Evolutionary conservation across 1,140 invertebrate genomes (phyloP).

Genomic region (Apis laboriosa): DNA sequence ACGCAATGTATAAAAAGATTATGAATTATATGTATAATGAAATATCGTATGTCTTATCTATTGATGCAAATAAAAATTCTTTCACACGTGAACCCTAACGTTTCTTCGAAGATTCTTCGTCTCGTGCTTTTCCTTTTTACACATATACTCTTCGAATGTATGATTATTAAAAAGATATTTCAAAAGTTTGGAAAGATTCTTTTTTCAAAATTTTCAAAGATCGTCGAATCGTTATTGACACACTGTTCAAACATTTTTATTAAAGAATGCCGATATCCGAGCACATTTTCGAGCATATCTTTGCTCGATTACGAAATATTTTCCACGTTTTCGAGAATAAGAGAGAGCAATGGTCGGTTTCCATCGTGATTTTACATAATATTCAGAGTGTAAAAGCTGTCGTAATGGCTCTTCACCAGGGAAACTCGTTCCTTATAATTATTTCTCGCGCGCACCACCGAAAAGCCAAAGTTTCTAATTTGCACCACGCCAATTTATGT

Average conservation of each 20-base stretch:
- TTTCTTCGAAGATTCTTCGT: neutral
- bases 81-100: neutral
- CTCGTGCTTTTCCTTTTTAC: neutral
- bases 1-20: neutral
- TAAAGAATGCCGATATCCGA: no score
- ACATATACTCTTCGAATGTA: no score
- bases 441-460: slow-evolving; percentile 2
- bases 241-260: no score
- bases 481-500: neutral
- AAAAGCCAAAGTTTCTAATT: slow-evolving; percentile 7
- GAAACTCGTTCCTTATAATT: slow-evolving; percentile 17
- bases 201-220: no score
- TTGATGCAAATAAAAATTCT: neutral
- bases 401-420: slow-evolving; percentile 27
- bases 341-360: slow-evolving; percentile 5
- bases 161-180: no score
- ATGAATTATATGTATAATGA: neutral
- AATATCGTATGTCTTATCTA: neutral
- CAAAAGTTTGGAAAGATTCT: no score
- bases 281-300: neutral
- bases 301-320: slow-evolving; percentile 11
- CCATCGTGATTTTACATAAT: slow-evolving; percentile 14
- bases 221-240: no score
- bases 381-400: neutral
- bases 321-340: slow-evolving; percentile 1